Percentiles rank a stretch among this genome's conserved stretches.
phyloP scores from a whole-genome alignment of 1,140 invertebrate species.

The Drosophila mojavensis region DNA sequence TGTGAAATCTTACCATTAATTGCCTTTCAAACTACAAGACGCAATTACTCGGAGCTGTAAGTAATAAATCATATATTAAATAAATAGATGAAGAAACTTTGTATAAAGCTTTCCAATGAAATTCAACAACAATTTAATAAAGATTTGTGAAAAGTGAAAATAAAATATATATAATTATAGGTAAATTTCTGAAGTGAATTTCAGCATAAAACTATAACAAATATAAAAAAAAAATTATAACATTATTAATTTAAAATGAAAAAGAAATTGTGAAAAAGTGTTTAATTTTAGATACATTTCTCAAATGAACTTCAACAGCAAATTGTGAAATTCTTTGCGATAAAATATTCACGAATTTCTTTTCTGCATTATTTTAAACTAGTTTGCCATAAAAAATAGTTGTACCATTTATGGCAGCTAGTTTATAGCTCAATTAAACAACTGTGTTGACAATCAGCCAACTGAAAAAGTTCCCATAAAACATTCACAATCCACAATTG shows the following conservation, averaged over 20 bases:
- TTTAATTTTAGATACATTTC: neutral
- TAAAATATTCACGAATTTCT: neutral
- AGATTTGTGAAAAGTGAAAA: too few relatives aligned
- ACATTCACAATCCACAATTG: neutral
- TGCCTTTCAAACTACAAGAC: neutral
- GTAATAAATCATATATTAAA: too few relatives aligned
- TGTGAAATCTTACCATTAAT: constrained; percentile 23
- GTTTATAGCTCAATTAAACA: neutral
- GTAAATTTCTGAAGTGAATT: too few relatives aligned
- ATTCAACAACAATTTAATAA: too few relatives aligned
- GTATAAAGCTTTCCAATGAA: too few relatives aligned
- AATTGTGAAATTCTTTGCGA: neutral
- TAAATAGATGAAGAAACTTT: too few relatives aligned
- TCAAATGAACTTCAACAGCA: neutral
- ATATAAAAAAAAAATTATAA: too few relatives aligned
- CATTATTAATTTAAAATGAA: too few relatives aligned
- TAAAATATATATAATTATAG: too few relatives aligned
- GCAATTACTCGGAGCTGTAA: too few relatives aligned
- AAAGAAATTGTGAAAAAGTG: too few relatives aligned
- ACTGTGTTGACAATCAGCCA: neutral
- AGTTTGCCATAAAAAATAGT: neutral
- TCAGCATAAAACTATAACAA: too few relatives aligned
- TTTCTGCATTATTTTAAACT: neutral
- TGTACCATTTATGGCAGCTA: neutral
- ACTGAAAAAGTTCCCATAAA: neutral